These are phyloP conservation scores for Alcis repandata DNA, from an alignment of 2,888 invertebrate genomes.

Conservation along the genomic window DNA sequence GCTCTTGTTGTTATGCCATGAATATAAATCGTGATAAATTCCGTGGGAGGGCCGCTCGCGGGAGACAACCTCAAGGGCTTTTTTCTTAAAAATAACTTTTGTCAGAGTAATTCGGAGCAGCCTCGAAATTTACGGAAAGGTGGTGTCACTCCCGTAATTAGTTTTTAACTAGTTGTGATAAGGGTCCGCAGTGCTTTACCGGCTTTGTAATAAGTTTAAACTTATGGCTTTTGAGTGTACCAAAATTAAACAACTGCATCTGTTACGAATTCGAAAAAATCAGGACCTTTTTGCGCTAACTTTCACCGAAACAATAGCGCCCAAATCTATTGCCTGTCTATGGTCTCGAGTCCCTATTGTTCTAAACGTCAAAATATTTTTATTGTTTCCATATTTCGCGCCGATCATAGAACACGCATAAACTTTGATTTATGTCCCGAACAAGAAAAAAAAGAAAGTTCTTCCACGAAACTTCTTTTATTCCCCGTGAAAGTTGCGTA, in stretches of 20 bases:
- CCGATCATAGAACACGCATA: constrained; percentile 72
- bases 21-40: constrained; percentile 89
- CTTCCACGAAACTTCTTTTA: constrained; percentile 84
- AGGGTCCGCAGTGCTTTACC: constrained; percentile 81
- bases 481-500: constrained; percentile 84
- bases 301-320: constrained; percentile 63
- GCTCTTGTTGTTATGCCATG: constrained; percentile 86
- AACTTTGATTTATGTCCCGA: constrained; percentile 75
- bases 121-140: constrained; percentile 83
- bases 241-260: constrained; percentile 34
- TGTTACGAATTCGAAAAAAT: constrained; percentile 38
- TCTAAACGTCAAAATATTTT: constrained; percentile 80
- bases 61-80: constrained; percentile 81
- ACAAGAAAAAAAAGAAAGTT: constrained; percentile 79
- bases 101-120: constrained; percentile 85
- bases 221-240: constrained; percentile 55
- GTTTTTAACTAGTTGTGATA: constrained; percentile 87
- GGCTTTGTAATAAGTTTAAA: constrained; percentile 75
- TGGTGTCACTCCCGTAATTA: constrained; percentile 86
- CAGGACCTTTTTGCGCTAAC: constrained; percentile 1
- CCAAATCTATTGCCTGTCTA: constrained; percentile 22
- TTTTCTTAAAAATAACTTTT: constrained; percentile 87
- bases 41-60: constrained; percentile 67
- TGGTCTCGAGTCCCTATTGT: constrained; percentile 49
- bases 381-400: constrained; percentile 76